These are phyloP conservation scores for Polydrusus cervinus DNA, from an alignment of 2,888 invertebrate species.

Conservation along the genomic window DNA sequence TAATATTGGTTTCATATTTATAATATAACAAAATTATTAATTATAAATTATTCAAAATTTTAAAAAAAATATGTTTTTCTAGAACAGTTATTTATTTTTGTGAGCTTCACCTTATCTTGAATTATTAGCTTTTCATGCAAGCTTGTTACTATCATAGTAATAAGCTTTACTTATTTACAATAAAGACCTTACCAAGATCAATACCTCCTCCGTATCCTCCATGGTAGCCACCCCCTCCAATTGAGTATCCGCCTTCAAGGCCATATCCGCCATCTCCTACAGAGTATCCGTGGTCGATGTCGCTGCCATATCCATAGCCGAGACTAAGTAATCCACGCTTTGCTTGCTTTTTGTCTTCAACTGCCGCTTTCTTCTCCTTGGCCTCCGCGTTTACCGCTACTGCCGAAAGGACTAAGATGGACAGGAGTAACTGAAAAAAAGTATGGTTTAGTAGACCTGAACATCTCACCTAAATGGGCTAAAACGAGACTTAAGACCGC, in stretches of 20 bases:
- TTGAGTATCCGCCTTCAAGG: constrained; percentile 57
- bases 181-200: constrained; percentile 43
- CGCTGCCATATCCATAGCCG: constrained; percentile 87
- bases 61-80: too few species aligned
- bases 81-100: too few species aligned
- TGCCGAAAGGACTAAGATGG: constrained; percentile 83
- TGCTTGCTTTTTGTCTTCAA: constrained; percentile 82
- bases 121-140: too few species aligned
- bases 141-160: too few species aligned
- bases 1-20: too few species aligned
- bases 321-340: constrained; percentile 87
- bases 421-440: constrained; percentile 78
- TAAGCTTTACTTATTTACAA: background rate
- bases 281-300: constrained; percentile 81
- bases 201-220: constrained; percentile 39
- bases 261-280: constrained; percentile 77
- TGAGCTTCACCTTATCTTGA: too few species aligned
- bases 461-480: too few species aligned
- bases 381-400: constrained; percentile 79
- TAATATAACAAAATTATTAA: too few species aligned
- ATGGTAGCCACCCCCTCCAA: constrained; percentile 56
- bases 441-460: background rate
- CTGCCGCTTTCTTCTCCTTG: constrained; percentile 76
- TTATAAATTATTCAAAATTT: too few species aligned
- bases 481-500: too few species aligned